phyloP scores from a whole-genome alignment of 2,888 invertebrate species.

The Itoplectis maculator region DNA sequence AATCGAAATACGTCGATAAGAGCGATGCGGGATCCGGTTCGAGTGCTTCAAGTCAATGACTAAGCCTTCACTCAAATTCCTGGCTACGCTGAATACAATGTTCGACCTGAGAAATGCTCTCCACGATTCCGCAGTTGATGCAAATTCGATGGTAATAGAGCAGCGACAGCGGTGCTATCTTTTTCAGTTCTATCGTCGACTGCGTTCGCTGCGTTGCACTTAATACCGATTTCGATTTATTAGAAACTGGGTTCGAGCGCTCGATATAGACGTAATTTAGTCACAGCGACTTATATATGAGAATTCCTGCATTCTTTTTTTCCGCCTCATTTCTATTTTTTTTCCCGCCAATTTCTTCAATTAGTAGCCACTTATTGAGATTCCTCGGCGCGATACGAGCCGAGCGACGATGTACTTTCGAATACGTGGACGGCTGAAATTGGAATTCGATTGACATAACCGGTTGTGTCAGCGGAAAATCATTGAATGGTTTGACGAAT shows the following conservation, averaged over 20 bases:
- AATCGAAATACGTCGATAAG: slow-evolving; percentile 18
- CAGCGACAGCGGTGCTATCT: slow-evolving; percentile 1
- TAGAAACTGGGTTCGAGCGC: neutral
- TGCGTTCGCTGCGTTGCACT: neutral
- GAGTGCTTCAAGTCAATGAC: neutral
- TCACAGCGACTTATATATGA: neutral
- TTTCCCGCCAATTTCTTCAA: neutral
- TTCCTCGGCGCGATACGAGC: slow-evolving; percentile 1
- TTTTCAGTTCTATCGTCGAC: neutral
- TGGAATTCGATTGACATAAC: slow-evolving; percentile 23
- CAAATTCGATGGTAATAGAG: slow-evolving; percentile 33
- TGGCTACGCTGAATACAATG: slow-evolving; percentile 9
- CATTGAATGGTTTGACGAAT: neutral
- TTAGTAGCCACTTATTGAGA: slow-evolving; percentile 16
- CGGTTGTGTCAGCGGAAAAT: slow-evolving; percentile 7
- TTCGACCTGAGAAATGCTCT: slow-evolving; percentile 20
- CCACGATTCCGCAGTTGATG: slow-evolving; percentile 30
- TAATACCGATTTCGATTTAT: slow-evolving; percentile 19
- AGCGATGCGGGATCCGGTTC: neutral
- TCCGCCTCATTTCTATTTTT: neutral
- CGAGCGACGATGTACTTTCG: neutral
- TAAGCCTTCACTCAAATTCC: slow-evolving; percentile 44
- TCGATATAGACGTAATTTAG: slow-evolving; percentile 5
- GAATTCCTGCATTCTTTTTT: slow-evolving; percentile 1
- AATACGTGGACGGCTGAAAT: slow-evolving; percentile 10